phyloP scores from a whole-genome alignment of 2,113 vertebrate genomes.

The Rhinichthys klamathensis region DNA sequence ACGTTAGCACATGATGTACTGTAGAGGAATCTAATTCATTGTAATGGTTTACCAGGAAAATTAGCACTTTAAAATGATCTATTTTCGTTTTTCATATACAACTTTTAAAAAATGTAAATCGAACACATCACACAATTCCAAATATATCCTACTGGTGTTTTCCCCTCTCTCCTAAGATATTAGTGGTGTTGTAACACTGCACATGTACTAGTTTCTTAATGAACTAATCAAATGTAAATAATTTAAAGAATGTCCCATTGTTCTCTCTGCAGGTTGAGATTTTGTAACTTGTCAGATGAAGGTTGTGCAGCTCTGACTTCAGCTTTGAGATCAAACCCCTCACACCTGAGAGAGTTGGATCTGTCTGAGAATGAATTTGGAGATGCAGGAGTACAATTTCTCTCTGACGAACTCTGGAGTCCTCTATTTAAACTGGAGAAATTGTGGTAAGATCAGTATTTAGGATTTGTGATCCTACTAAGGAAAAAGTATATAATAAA shows the following conservation, averaged over 20 bases:
- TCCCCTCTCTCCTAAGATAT: too few relatives aligned
- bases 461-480: background rate
- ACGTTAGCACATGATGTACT: too few relatives aligned
- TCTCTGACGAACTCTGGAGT: background rate
- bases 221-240: background rate
- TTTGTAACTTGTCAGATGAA: slow-evolving; percentile 12
- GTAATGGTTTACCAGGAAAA: background rate
- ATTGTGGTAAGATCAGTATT: background rate
- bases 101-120: too few relatives aligned
- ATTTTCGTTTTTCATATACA: too few relatives aligned
- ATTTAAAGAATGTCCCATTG: background rate
- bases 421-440: background rate
- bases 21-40: background rate
- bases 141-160: background rate
- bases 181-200: background rate
- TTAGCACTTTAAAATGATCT: too few relatives aligned
- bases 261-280: background rate
- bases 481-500: background rate
- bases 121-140: background rate
- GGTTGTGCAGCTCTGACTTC: background rate
- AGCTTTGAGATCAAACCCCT: slow-evolving; percentile 3
- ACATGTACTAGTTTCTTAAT: background rate
- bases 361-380: slow-evolving; percentile 9
- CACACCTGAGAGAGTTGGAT: slow-evolving; percentile 10
- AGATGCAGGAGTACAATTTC: background rate